A percentile compares a stretch with the other conserved stretches of the same genome.
Conservation (phyloP, 2,888 invertebrate species). For the Amphiduros pacificus region DNA sequence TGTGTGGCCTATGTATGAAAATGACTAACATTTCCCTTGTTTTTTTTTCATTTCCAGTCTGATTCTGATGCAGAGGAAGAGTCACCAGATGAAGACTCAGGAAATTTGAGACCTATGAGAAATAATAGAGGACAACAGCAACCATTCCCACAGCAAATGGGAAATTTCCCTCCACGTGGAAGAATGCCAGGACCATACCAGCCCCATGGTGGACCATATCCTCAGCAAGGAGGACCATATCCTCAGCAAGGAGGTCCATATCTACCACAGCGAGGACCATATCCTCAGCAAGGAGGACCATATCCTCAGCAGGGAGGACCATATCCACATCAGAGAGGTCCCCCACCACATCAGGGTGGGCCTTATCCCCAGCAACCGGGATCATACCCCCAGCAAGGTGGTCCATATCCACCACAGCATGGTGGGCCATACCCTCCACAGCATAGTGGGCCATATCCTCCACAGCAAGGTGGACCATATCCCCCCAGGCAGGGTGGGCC, state of each 20-base stretch:
- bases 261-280: neutral
- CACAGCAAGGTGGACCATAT: neutral
- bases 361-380: neutral
- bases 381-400: neutral
- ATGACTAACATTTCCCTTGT: no score
- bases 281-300: neutral
- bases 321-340: neutral
- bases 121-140: no score
- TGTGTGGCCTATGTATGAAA: no score
- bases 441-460: neutral
- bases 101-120: no score
- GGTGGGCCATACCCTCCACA: neutral
- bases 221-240: neutral
- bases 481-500: neutral
- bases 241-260: conserved; percentile 3
- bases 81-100: no score
- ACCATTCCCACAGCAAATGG: neutral
- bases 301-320: conserved; percentile 1
- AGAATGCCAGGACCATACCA: neutral
- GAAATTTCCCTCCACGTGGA: neutral
- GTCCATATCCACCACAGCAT: neutral
- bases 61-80: no score
- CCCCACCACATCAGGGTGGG: neutral
- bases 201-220: neutral
- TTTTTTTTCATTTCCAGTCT: no score